These are phyloP conservation scores for Crossoptilon crossoptilon DNA, from an alignment of 2,797 vertebrate species.

Conservation along the genomic window DNA sequence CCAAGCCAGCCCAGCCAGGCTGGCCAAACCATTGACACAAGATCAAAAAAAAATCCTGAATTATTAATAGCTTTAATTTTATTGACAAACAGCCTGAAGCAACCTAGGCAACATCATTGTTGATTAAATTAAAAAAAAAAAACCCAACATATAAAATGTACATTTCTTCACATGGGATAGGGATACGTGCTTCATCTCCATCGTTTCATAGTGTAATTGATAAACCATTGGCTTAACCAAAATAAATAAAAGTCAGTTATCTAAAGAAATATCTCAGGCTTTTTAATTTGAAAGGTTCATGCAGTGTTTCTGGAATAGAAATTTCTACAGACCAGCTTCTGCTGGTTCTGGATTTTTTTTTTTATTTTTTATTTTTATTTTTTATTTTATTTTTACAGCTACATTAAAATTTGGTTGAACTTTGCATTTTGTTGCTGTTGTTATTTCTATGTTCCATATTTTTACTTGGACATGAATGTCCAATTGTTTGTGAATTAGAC, in stretches of 20 bases:
- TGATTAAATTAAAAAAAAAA: no score
- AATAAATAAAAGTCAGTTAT: neutral
- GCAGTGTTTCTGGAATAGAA: neutral
- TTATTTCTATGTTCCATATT: neutral
- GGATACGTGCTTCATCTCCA: neutral
- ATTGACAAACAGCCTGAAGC: neutral
- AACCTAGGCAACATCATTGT: neutral
- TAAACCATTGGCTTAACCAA: neutral
- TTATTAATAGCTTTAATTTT: neutral
- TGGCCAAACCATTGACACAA: no score
- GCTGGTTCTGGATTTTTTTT: no score
- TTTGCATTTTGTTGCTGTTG: neutral
- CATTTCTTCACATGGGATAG: neutral
- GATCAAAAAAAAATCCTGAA: no score
- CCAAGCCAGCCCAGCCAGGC: no score
- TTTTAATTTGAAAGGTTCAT: neutral
- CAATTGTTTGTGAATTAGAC: no score
- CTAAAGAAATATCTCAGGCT: neutral
- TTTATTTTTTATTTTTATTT: no score
- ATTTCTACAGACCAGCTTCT: neutral
- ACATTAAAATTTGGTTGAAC: neutral
- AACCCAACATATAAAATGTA: neutral
- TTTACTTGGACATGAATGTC: neutral
- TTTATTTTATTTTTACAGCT: neutral
- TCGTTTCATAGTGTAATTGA: neutral